Base-by-base conservation (phyloP, 2,888 invertebrate species). In the Drosophila putrida region DNA sequence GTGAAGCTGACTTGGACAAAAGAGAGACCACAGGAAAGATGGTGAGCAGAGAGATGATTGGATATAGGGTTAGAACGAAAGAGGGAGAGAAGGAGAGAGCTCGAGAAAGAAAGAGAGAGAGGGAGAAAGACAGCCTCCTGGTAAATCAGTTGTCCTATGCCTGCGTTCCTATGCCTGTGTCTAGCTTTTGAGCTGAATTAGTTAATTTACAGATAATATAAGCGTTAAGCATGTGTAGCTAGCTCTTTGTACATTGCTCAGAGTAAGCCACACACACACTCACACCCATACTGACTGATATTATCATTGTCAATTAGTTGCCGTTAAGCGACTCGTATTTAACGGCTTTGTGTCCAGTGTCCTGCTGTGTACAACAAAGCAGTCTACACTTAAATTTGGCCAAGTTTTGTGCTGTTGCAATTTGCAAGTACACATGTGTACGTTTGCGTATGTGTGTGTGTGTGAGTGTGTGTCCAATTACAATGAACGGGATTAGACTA, bases 181-280 rank as follows among this genome's bases (percentile, higher is more conserved):
- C 33, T 35, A 64, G 75, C 69, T 78, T 77, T 80, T 71, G 63
- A 62, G 31, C 51, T 60, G 77, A 75, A 64, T 78, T 75, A 73
- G 78, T 82, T 80, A 71, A 88, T 88, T 88, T 86, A 69, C 63
- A 74, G 78, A 86, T 88, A 86, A 88, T 85, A 80, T 80, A 71
- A 72, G 83, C 80, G 75, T 75, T 75, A 85, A 75, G 68, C 83
- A 82, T 78, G 71, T 54, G 50, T 50, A 59, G 63, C 66, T 50
- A 59, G 63, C 66, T 46, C 27, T 47, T 58, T 27, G 62, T 66
- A 67, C 63, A 47, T 33, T 47, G 43, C 25, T 31, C 47, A 66
- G 20, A 60, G 62, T 50, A 27, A 55, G 46, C 31, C 10, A 51
- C 39, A 54, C 25, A 35, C 20, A 53, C 38, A 46, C 11, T 55